Percentiles rank a stretch among this genome's conserved stretches.
Evolutionary conservation across 2,113 vertebrate genomes (phyloP).

Genomic region (Hyperopisus bebe): DNA sequence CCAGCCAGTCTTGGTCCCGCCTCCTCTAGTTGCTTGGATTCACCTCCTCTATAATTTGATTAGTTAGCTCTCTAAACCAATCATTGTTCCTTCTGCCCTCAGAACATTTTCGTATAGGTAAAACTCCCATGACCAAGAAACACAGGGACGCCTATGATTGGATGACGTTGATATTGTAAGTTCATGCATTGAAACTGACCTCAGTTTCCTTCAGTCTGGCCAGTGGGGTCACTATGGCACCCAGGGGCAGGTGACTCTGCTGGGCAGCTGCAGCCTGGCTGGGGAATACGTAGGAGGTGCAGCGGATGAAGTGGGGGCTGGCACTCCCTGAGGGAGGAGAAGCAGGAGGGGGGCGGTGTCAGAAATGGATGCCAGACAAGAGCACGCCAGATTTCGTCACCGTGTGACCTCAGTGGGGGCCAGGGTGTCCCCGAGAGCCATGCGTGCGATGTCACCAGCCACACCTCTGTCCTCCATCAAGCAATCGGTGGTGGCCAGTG

Average conservation of each 20-base stretch:
- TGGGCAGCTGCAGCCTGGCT: slow-evolving; percentile 49
- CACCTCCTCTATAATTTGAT: too few species aligned
- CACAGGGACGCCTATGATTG: neutral
- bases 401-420: neutral
- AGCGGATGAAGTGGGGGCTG: slow-evolving; percentile 53
- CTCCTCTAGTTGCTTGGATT: too few species aligned
- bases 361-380: neutral
- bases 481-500: slow-evolving; percentile 59
- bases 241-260: slow-evolving; percentile 60
- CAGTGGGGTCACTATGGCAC: slow-evolving; percentile 59
- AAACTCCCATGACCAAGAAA: neutral
- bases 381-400: neutral
- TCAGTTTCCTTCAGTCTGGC: slow-evolving; percentile 36
- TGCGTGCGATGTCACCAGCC: neutral
- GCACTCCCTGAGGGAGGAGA: slow-evolving; percentile 46
- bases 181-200: slow-evolving; percentile 36
- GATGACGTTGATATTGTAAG: neutral
- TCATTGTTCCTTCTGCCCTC: too few species aligned
- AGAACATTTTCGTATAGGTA: too few species aligned
- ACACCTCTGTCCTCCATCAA: slow-evolving; percentile 57
- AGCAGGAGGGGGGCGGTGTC: neutral
- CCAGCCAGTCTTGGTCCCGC: too few species aligned
- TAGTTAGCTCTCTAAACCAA: too few species aligned
- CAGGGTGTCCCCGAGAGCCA: neutral
- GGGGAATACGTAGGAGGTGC: slow-evolving; percentile 58